A percentile compares a stretch with the other conserved stretches of the same genome.
Conservation (phyloP, 2,888 invertebrate species). For the Phrixothrix hirtus region DNA sequence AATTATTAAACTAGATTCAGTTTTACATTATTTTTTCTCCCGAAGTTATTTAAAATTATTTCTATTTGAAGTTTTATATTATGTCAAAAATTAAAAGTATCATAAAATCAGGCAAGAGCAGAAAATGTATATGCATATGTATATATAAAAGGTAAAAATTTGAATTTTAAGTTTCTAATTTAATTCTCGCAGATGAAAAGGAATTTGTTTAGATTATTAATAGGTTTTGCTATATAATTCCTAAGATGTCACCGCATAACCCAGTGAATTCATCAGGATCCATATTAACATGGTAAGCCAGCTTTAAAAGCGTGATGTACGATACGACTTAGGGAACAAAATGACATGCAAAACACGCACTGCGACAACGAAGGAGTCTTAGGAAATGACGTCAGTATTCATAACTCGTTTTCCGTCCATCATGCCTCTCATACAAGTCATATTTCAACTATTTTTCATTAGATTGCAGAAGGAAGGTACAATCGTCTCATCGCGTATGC, state of each 20-base stretch:
- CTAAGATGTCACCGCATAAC: conserved; percentile 13
- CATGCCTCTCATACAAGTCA: conserved; percentile 37
- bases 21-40: too few relatives aligned
- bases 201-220: too few relatives aligned
- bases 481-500: conserved; percentile 47
- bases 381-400: conserved; percentile 36
- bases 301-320: conserved; percentile 28
- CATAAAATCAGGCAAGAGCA: too few relatives aligned
- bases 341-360: conserved; percentile 37
- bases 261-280: conserved; percentile 19
- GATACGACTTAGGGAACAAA: conserved; percentile 22
- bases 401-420: conserved; percentile 41
- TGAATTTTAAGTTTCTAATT: too few relatives aligned
- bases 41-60: too few relatives aligned
- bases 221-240: conserved; percentile 19
- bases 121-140: too few relatives aligned
- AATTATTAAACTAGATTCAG: too few relatives aligned
- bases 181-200: too few relatives aligned
- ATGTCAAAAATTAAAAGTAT: too few relatives aligned
- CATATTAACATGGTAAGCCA: conserved; percentile 23
- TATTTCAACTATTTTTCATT: conserved; percentile 43
- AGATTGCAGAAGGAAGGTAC: conserved; percentile 34
- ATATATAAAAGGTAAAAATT: too few relatives aligned
- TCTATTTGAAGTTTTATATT: too few relatives aligned
- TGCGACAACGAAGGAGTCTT: conserved; percentile 27